Conservation (phyloP, 92 coral and sea anemone species). For the Montipora capitata region DNA sequence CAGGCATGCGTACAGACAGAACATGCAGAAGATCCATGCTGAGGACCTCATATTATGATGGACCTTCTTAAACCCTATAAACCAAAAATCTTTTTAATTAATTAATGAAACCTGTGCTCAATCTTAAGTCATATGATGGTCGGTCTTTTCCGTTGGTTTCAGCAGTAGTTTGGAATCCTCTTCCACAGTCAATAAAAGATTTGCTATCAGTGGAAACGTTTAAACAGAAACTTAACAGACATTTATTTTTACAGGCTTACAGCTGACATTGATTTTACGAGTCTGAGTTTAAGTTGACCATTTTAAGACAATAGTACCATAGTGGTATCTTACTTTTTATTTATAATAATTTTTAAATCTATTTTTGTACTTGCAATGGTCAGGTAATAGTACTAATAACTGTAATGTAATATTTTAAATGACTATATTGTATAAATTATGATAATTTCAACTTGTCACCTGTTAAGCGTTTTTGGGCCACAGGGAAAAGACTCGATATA, state of each 20-base stretch:
- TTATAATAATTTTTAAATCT: not conserved
- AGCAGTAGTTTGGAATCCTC: no score
- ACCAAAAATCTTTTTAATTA: no score
- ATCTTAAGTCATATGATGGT: no score
- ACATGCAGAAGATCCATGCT: no score
- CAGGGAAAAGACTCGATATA: not conserved
- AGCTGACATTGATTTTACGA: not conserved
- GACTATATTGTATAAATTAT: not conserved
- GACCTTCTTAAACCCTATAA: no score
- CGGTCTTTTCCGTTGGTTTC: no score
- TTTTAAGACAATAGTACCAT: not conserved
- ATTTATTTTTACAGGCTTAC: conserved; percentile 9
- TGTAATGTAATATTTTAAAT: not conserved
- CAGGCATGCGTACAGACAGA: no score
- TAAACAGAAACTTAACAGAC: not conserved
- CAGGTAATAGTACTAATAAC: conserved; percentile 2
- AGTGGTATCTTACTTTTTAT: not conserved
- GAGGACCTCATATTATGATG: no score
- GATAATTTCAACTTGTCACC: conserved; percentile 4
- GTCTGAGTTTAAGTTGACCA: not conserved
- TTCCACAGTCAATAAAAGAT: conserved; percentile 11
- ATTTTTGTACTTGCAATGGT: not conserved
- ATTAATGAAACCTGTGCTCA: no score
- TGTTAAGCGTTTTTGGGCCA: conserved; percentile 11
- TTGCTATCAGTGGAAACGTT: conserved; percentile 2